Base-by-base conservation (phyloP, 37 sponge, comb jelly and placozoan species). In the Ianthella basta region DNA sequence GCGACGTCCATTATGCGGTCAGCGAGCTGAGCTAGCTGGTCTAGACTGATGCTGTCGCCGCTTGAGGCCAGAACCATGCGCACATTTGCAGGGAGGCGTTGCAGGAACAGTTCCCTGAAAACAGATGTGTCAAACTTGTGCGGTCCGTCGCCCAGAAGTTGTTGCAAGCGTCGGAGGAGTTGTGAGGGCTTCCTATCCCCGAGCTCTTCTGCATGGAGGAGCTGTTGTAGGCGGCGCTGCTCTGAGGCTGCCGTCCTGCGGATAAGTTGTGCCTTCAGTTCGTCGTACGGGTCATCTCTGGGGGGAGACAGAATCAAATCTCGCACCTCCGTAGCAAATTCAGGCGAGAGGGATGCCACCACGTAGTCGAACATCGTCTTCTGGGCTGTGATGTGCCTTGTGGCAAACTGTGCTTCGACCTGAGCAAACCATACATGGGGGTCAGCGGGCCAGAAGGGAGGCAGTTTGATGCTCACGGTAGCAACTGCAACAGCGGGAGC, bases 381-480 rank as follows among this genome's bases (percentile, higher is more conserved):
- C 63, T 88, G 86, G 0, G 82, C 44, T 27, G 37, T 83, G 61
- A 92, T 86, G 53, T 66, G 10, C 10, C 89, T 53, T 24, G 92
- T 92, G 70, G 69, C 57, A 41, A 92, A 92, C 55, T 86, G 82
- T 21, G 92, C 92, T 38, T 92, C 92, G 0, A 88, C 89, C 44
- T 92, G 89, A 1, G 84, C 86, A 78, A 90, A 88, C 92, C 92
- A 88, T 15, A 88, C 80, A 15, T 78, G 56, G 24, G 84, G 89
- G 40, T 86, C 89, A 24, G 83, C 53, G 5, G 92, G 92, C 92
- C 92, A 88, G 80, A 91, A n/a, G n/a, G n/a, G n/a, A n/a, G n/a
- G n/a, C n/a, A n/a, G n/a, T n/a, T n/a, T n/a, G n/a, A n/a, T n/a
- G n/a, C n/a, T n/a, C n/a, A n/a, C n/a, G n/a, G n/a, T n/a, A n/a